These are phyloP conservation scores for Unio delphinus DNA, from an alignment of 2,888 invertebrate species.

Conservation along the genomic window DNA sequence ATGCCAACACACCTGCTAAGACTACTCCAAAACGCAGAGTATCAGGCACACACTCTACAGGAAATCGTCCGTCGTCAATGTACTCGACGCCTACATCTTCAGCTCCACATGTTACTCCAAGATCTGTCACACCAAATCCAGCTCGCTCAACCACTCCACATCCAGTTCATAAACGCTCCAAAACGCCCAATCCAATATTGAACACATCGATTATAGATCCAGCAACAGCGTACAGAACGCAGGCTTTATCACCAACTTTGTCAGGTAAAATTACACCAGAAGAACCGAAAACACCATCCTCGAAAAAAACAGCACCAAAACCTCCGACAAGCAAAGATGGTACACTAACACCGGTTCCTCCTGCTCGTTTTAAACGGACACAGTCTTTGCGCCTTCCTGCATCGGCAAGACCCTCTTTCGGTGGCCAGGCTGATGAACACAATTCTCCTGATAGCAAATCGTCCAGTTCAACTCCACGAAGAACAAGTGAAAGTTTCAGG, in stretches of 20 bases:
- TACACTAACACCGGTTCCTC: conserved; percentile 21
- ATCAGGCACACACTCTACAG: conserved; percentile 13
- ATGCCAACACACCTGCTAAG: conserved; percentile 18
- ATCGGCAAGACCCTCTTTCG: conserved; percentile 20
- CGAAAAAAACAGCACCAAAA: conserved; percentile 22
- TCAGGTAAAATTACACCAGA: background rate
- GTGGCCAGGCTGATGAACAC: background rate
- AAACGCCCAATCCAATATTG: background rate
- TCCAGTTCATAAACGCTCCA: background rate
- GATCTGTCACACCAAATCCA: conserved; percentile 8
- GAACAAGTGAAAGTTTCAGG: conserved; percentile 48
- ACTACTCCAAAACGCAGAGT: conserved; percentile 11
- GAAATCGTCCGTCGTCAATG: conserved; percentile 14
- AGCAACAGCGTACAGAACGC: conserved; percentile 9
- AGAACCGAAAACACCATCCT: conserved; percentile 4
- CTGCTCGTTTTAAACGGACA: conserved; percentile 32
- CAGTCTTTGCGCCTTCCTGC: conserved; percentile 41
- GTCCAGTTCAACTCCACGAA: conserved; percentile 16
- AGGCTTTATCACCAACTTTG: background rate
- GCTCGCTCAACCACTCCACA: conserved; percentile 12
- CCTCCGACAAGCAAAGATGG: conserved; percentile 27
- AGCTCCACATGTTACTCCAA: conserved; percentile 13
- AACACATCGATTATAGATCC: conserved; percentile 3
- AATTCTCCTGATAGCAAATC: conserved; percentile 17
- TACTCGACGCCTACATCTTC: conserved; percentile 17